A percentile compares a stretch with the other conserved stretches of the same genome.
These are phyloP conservation scores for Ciconia maguari DNA, from an alignment of 2,113 vertebrate species.

Conservation along the genomic window DNA sequence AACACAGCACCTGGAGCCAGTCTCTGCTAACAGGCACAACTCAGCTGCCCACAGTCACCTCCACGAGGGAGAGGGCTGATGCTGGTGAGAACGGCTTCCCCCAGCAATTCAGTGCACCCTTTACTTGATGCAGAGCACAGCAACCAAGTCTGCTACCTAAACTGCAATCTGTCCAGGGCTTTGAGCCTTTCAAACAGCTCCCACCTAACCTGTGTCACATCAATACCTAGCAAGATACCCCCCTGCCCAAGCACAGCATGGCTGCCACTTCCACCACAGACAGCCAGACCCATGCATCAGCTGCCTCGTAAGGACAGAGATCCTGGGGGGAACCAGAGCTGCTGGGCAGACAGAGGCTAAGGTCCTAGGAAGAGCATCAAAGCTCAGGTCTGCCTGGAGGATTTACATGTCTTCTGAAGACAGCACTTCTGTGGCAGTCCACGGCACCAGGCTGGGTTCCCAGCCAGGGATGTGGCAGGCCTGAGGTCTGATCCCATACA, in stretches of 20 bases:
- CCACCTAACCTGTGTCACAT: background rate
- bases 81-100: background rate
- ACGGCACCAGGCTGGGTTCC: background rate
- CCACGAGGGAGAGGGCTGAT: background rate
- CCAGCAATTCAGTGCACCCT: background rate
- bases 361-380: background rate
- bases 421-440: background rate
- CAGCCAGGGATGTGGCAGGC: background rate
- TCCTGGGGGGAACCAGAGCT: background rate
- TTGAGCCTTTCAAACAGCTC: background rate
- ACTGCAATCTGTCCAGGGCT: background rate
- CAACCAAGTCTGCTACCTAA: background rate
- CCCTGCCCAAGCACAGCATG: background rate
- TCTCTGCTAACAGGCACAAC: background rate
- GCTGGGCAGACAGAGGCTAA: background rate
- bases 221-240: background rate
- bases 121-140: background rate
- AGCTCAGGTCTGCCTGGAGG: background rate
- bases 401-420: background rate
- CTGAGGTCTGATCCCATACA: background rate
- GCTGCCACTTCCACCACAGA: background rate
- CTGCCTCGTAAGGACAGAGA: background rate
- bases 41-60: background rate
- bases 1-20: background rate
- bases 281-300: background rate